Evolutionary conservation across 1,140 invertebrate species (phyloP).

Genomic region (Metopolophium dirhodum): DNA sequence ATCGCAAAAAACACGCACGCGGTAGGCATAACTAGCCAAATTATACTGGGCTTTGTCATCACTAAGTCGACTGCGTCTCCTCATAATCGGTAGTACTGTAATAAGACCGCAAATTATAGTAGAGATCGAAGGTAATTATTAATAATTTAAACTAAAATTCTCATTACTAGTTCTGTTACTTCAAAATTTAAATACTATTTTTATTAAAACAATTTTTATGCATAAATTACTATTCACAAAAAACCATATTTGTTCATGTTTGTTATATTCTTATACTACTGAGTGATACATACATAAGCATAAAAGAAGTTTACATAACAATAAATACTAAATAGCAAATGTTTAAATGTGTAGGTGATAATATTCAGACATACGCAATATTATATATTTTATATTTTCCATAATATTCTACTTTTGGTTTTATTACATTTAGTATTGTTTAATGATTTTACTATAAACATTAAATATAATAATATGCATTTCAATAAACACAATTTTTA

Average conservation of each 20-base stretch:
- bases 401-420: not conserved
- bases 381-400: not conserved
- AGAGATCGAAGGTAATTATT: not conserved
- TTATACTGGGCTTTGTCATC: too few relatives aligned
- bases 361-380: not conserved
- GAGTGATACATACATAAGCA: not conserved
- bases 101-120: too few relatives aligned
- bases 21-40: too few relatives aligned
- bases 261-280: not conserved
- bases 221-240: not conserved
- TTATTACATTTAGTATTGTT: not conserved
- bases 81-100: too few relatives aligned
- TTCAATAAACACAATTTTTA: too few relatives aligned
- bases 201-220: not conserved
- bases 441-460: not conserved
- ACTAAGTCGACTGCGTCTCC: too few relatives aligned
- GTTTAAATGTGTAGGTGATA: not conserved
- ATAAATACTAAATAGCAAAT: not conserved
- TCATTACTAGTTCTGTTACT: not conserved
- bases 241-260: not conserved
- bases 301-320: not conserved
- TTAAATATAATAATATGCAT: not conserved
- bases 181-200: not conserved
- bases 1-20: too few relatives aligned
- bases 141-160: not conserved